A percentile compares a stretch with the other conserved stretches of the same genome.
phyloP scores from a whole-genome alignment of 2,113 vertebrate genomes.

The Mobula birostris region DNA sequence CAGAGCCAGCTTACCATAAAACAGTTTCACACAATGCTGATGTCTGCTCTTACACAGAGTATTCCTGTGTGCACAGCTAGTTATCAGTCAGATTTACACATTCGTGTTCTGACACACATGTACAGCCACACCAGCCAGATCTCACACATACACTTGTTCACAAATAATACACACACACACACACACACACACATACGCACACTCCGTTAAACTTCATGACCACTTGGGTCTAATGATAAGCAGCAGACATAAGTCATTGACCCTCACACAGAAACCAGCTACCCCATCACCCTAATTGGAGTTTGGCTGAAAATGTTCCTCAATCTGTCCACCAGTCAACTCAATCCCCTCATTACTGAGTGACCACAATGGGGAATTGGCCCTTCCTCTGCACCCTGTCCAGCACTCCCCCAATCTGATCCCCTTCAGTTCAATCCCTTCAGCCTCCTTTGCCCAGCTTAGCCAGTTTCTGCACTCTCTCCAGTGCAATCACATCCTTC shows the following conservation, averaged over 20 bases:
- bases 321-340: too few species aligned
- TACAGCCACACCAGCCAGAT: background rate
- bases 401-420: too few species aligned
- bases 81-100: background rate
- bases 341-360: too few species aligned
- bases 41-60: background rate
- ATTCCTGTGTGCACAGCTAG: conserved; percentile 36
- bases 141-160: background rate
- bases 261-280: background rate
- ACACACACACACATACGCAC: conserved; percentile 38
- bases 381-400: too few species aligned
- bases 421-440: too few species aligned
- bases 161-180: conserved; percentile 40
- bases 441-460: too few species aligned
- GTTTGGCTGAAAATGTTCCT: too few species aligned
- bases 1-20: background rate
- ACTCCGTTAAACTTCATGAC: background rate
- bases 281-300: too few species aligned
- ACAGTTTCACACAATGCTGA: background rate
- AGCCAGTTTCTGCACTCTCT: too few species aligned
- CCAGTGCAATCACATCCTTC: too few species aligned
- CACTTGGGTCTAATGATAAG: too few species aligned
- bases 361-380: too few species aligned
- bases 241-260: background rate
- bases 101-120: background rate